These are phyloP conservation scores for Panulirus ornatus DNA, from an alignment of 1,140 invertebrate species.

Conservation along the genomic window DNA sequence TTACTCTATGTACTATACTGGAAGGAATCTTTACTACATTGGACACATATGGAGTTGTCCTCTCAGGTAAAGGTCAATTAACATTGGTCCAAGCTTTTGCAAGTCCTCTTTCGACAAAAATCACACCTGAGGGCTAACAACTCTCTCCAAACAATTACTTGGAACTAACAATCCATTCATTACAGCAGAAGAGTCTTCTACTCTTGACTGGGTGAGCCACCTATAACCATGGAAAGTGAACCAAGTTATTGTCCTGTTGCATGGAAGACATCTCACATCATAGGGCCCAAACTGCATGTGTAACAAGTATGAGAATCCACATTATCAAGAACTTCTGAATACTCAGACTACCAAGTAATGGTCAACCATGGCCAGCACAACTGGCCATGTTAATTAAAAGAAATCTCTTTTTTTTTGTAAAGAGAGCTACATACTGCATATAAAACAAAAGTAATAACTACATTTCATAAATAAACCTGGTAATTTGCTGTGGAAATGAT, in stretches of 20 bases:
- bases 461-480: background rate
- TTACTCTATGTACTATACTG: conserved; percentile 62
- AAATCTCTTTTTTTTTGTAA: conserved; percentile 14
- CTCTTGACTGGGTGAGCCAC: conserved; percentile 12
- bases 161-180: conserved; percentile 20
- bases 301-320: conserved; percentile 48
- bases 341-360: conserved; percentile 38
- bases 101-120: background rate
- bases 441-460: conserved; percentile 6
- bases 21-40: conserved; percentile 62
- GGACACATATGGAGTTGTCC: conserved; percentile 56
- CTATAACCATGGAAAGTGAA: background rate
- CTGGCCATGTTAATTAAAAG: background rate
- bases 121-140: conserved; percentile 33
- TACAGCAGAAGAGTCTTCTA: conserved; percentile 32
- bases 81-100: conserved; percentile 59
- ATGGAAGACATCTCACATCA: conserved; percentile 51
- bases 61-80: conserved; percentile 57
- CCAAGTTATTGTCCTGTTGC: conserved; percentile 49
- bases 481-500: background rate
- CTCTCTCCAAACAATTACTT: conserved; percentile 25
- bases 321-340: conserved; percentile 21
- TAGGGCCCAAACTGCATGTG: conserved; percentile 46
- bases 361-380: conserved; percentile 24
- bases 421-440: conserved; percentile 1